These are phyloP conservation scores for Schlechtendalia chinensis DNA, from an alignment of 1,140 invertebrate genomes.

Conservation along the genomic window DNA sequence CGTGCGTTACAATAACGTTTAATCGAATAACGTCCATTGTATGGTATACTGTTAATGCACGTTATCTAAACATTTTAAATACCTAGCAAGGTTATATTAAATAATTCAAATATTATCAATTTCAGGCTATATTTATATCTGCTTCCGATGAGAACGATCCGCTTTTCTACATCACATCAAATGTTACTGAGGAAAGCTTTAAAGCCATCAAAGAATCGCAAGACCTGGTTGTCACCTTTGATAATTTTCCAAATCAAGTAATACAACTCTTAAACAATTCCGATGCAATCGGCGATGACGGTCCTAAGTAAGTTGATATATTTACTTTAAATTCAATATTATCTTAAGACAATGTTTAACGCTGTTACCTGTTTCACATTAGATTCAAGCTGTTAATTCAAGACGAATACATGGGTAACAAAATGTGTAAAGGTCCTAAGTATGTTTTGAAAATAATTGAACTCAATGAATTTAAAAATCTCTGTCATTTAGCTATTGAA, in stretches of 20 bases:
- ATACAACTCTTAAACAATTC: slow-evolving; percentile 42
- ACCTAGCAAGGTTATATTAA: no score
- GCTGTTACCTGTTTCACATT: not conserved
- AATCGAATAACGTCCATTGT: no score
- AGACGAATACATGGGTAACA: slow-evolving; percentile 18
- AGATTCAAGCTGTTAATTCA: slow-evolving; percentile 45
- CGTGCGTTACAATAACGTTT: no score
- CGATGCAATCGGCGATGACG: slow-evolving; percentile 2
- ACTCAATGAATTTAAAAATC: slow-evolving; percentile 39
- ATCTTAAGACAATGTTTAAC: no score
- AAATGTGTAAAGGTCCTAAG: slow-evolving; percentile 35
- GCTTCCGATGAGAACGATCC: slow-evolving; percentile 41
- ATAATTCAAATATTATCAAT: not conserved
- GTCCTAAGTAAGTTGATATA: not conserved
- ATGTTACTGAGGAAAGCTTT: slow-evolving; percentile 38
- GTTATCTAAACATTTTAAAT: no score
- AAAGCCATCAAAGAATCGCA: slow-evolving; percentile 42
- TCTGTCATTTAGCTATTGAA: slow-evolving; percentile 43
- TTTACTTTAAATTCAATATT: no score
- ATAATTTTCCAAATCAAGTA: slow-evolving; percentile 42
- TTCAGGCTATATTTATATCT: slow-evolving; percentile 38
- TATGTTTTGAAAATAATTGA: slow-evolving; percentile 44
- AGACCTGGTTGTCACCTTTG: slow-evolving; percentile 37
- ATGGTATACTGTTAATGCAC: no score
- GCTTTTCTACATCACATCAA: slow-evolving; percentile 29